phyloP scores from a whole-genome alignment of 2,113 vertebrate genomes.

The Sinocyclocheilus rhinocerous region DNA sequence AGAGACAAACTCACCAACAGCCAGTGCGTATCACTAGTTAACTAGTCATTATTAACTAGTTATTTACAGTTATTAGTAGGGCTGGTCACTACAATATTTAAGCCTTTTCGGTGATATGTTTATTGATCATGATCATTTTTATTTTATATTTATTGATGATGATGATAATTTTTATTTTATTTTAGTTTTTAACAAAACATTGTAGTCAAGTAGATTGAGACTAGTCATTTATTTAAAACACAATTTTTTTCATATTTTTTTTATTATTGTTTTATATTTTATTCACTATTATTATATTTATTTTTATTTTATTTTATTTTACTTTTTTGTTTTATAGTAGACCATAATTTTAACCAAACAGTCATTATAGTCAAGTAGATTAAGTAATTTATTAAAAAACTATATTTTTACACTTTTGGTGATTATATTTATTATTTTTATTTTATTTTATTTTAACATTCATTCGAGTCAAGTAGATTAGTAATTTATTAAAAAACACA shows the following conservation, averaged over 20 bases:
- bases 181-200: too few species aligned
- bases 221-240: too few species aligned
- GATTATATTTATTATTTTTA: background rate
- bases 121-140: background rate
- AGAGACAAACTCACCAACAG: conserved; percentile 87
- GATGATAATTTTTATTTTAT: too few species aligned
- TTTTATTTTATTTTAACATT: conserved; percentile 11
- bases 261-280: background rate
- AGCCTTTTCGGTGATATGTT: background rate
- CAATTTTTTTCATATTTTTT: too few species aligned
- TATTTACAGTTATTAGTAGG: background rate
- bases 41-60: background rate
- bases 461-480: background rate
- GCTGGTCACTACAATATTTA: background rate
- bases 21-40: conserved; percentile 80
- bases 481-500: too few species aligned
- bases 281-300: background rate
- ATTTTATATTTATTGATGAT: background rate
- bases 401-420: too few species aligned
- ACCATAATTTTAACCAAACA: background rate
- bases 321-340: background rate
- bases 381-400: too few species aligned
- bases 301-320: background rate
- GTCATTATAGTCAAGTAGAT: background rate
- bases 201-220: too few species aligned